A percentile compares a stretch with the other conserved stretches of the same genome.
These are phyloP conservation scores for Phocoena sinus DNA, from an alignment of 2,113 vertebrate species.

Conservation along the genomic window DNA sequence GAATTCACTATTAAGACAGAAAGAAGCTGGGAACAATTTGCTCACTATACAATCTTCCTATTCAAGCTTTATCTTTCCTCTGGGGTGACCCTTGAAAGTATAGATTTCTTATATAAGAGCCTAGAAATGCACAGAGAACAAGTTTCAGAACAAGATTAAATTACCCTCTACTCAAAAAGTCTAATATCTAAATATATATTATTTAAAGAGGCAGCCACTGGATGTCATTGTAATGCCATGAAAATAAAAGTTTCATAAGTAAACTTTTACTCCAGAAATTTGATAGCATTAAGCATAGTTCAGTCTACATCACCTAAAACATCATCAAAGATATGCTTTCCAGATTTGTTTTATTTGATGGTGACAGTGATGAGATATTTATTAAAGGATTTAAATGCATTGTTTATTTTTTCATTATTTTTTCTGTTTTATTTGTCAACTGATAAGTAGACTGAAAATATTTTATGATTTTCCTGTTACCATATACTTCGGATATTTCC, in stretches of 20 bases:
- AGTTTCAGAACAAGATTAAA: constrained; percentile 22
- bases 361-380: not conserved
- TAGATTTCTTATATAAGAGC: constrained; percentile 29
- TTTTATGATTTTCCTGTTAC: not conserved
- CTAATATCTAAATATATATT: constrained; percentile 46
- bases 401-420: not conserved
- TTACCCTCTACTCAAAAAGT: constrained; percentile 12
- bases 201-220: constrained; percentile 71
- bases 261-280: constrained; percentile 30
- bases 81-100: not conserved
- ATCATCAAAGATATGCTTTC: not conserved
- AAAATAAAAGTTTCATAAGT: not conserved
- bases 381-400: not conserved
- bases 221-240: constrained; percentile 76
- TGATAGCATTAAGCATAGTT: not conserved
- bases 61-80: constrained; percentile 32
- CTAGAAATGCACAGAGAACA: not conserved
- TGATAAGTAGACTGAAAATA: not conserved
- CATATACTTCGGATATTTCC: not conserved
- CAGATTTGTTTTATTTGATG: not conserved
- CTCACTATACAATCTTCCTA: not conserved
- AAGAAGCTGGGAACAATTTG: constrained; percentile 36
- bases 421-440: not conserved
- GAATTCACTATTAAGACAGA: constrained; percentile 35
- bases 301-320: not conserved